A percentile compares a stretch with the other conserved stretches of the same genome.
phyloP scores from a whole-genome alignment of 2,113 vertebrate genomes.

The Salvelinus namaycush region DNA sequence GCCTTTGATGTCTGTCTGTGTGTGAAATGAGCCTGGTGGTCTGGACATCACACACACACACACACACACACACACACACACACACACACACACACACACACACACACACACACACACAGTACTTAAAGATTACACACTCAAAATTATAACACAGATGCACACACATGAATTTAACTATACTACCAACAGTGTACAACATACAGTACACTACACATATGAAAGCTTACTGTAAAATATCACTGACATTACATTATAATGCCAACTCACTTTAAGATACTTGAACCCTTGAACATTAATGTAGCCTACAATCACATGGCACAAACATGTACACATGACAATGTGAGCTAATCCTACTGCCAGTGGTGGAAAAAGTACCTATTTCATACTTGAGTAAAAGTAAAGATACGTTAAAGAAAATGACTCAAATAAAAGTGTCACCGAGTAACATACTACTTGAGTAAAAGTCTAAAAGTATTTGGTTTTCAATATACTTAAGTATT shows the following conservation, averaged over 20 bases:
- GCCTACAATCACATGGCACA: no score
- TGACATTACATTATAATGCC: no score
- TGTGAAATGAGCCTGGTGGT: conserved; percentile 77
- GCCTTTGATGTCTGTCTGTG: conserved; percentile 75
- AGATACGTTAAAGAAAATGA: no score
- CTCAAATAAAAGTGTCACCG: no score
- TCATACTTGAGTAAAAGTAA: no score
- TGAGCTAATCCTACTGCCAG: neutral
- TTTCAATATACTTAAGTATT: no score
- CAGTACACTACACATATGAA: neutral
- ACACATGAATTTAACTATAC: neutral
- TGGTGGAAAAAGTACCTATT: no score
- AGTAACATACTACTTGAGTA: no score
- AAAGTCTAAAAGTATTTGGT: no score
- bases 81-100: conserved; percentile 1
- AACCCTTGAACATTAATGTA: no score
- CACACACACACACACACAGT: neutral
- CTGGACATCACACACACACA: conserved; percentile 49
- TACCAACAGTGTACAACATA: neutral
- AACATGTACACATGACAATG: neutral
- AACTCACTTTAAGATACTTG: neutral
- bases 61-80: conserved; percentile 6
- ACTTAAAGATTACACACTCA: conserved; percentile 4
- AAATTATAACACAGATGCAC: neutral
- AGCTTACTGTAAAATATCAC: no score